A percentile compares a stretch with the other conserved stretches of the same genome.
Conservation (phyloP, 2,113 vertebrate species). For the Ellobius talpinus region DNA sequence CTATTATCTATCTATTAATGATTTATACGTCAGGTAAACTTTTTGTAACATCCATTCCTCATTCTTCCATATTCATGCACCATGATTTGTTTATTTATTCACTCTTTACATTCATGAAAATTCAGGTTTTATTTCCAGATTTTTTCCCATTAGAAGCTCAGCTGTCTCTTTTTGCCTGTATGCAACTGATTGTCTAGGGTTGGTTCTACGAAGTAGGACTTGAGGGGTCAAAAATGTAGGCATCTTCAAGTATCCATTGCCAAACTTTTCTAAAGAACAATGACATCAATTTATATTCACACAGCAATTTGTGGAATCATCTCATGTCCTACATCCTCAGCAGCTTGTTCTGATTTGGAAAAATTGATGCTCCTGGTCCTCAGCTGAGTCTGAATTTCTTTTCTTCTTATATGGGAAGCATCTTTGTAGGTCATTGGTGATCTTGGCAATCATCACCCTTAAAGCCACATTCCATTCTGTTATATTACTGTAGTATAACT, state of each 20-base stretch:
- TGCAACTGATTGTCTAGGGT: not conserved
- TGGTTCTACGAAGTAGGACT: not conserved
- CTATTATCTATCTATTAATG: not conserved
- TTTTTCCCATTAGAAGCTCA: not conserved
- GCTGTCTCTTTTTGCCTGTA: not conserved
- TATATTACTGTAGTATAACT: not conserved
- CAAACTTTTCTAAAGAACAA: not conserved
- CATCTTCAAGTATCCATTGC: not conserved
- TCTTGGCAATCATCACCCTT: not conserved
- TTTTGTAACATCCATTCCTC: not conserved
- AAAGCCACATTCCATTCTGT: not conserved
- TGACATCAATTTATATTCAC: not conserved
- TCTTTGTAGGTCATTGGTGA: constrained; percentile 38
- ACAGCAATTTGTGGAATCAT: not conserved
- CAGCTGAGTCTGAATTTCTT: constrained; percentile 14
- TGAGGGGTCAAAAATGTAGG: not conserved
- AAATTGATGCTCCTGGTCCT: not conserved
- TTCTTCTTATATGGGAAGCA: not conserved
- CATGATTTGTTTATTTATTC: not conserved
- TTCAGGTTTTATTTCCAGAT: not conserved
- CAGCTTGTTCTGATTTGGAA: not conserved
- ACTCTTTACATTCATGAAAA: not conserved
- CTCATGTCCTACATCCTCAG: not conserved
- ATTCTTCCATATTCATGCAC: not conserved
- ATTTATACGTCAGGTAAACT: not conserved